A percentile compares a stretch with the other conserved stretches of the same genome.
phyloP scores from a whole-genome alignment of 2,113 vertebrate species.

The Urocitellus parryii region DNA sequence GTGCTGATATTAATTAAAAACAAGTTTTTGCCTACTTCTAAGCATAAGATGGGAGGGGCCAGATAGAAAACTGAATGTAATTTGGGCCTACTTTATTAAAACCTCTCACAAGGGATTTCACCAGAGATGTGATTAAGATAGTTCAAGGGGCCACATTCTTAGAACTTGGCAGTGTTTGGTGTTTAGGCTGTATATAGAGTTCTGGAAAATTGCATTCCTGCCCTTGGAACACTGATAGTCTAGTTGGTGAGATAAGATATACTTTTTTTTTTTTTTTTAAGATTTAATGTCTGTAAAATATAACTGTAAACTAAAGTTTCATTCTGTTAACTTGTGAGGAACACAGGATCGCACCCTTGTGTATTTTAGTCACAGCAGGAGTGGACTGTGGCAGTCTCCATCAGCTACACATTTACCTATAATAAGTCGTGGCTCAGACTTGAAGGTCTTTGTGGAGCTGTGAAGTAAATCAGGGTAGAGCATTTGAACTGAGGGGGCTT shows the following conservation, averaged over 20 bases:
- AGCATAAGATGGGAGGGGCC: not conserved
- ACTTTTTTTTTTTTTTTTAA: not conserved
- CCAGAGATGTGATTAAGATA: not conserved
- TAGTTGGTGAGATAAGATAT: not conserved
- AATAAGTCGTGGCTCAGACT: not conserved
- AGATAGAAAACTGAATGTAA: not conserved
- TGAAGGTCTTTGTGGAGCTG: not conserved
- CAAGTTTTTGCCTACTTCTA: not conserved
- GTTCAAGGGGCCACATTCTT: not conserved
- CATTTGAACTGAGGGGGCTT: not conserved
- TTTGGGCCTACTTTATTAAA: not conserved
- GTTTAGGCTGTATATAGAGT: not conserved
- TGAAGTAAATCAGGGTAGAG: not conserved
- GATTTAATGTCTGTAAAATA: not conserved
- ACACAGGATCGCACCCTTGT: not conserved
- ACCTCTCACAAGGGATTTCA: not conserved
- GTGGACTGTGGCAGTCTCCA: not conserved
- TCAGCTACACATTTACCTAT: not conserved
- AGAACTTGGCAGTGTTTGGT: not conserved
- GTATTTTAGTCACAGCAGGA: not conserved
- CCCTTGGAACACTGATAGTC: not conserved
- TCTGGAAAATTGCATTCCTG: not conserved
- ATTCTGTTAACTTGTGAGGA: not conserved
- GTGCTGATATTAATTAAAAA: slow-evolving; percentile 30
- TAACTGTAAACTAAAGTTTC: not conserved